Conservation (phyloP, 2,113 vertebrate species). For the Enhydra lutris region DNA sequence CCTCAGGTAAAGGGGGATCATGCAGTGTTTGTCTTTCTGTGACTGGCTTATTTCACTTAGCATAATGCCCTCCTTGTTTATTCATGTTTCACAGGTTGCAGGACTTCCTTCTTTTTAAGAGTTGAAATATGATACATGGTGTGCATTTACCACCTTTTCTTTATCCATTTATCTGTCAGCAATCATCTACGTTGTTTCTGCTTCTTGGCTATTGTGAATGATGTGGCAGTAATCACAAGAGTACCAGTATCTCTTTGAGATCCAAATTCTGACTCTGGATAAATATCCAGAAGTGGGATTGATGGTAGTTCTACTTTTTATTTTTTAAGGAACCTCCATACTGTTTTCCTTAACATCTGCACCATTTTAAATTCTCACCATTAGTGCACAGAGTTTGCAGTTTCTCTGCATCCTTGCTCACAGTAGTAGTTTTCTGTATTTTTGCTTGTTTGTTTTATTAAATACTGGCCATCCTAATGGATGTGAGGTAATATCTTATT, state of each 20-base stretch:
- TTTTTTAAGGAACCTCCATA: neutral
- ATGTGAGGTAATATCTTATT: neutral
- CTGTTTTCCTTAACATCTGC: neutral
- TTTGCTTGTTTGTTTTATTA: neutral
- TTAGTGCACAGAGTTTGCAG: neutral
- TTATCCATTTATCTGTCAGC: neutral
- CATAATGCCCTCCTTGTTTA: neutral
- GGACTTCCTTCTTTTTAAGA: neutral
- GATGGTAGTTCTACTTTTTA: neutral
- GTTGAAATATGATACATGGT: neutral
- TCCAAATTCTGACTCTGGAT: neutral
- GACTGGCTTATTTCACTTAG: neutral
- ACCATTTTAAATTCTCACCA: neutral
- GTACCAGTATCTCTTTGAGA: neutral
- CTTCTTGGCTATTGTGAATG: neutral
- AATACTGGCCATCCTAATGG: neutral
- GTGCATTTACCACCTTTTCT: neutral
- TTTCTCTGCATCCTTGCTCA: neutral
- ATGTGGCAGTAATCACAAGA: neutral
- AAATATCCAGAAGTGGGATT: neutral
- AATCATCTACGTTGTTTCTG: neutral
- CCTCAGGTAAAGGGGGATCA: neutral
- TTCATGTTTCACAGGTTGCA: neutral
- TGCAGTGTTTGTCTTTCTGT: neutral
- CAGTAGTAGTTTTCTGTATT: neutral